A percentile compares a stretch with the other conserved stretches of the same genome.
Evolutionary conservation across 1,140 invertebrate genomes (phyloP).

Genomic region (Drosophila kepulauana): DNA sequence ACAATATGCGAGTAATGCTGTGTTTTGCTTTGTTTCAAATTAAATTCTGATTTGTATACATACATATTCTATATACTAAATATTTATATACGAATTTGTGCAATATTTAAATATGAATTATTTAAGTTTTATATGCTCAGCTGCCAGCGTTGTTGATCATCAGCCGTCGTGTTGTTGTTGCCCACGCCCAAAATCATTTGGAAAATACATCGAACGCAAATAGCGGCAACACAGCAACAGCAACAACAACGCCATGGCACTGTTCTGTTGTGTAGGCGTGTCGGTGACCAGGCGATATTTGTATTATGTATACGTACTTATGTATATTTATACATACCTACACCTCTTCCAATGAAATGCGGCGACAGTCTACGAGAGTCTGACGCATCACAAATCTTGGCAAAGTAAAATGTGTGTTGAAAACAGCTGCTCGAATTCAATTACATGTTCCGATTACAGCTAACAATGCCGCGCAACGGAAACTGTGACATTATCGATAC

Average conservation of each 20-base stretch:
- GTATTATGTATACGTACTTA: constrained; percentile 11
- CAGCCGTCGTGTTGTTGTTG: constrained; percentile 34
- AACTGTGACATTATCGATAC: constrained; percentile 25
- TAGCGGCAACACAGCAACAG: constrained; percentile 39
- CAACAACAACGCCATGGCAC: constrained; percentile 12
- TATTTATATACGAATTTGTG: constrained; percentile 15
- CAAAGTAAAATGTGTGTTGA: constrained; percentile 10
- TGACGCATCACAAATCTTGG: constrained; percentile 42
- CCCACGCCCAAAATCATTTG: constrained; percentile 59
- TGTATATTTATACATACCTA: neutral
- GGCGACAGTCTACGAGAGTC: constrained; percentile 12
- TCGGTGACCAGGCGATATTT: constrained; percentile 49
- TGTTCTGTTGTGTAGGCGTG: constrained; percentile 58
- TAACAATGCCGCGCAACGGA: neutral
- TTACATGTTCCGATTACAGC: constrained; percentile 9
- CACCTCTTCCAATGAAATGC: constrained; percentile 10
- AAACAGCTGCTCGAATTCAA: constrained; percentile 28
- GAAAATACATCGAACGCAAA: constrained; percentile 65
- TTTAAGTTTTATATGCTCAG: constrained; percentile 63
- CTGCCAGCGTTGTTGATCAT: constrained; percentile 49
- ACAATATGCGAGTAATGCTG: constrained; percentile 8
- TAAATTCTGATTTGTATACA: constrained; percentile 1
- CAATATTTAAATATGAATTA: constrained; percentile 73
- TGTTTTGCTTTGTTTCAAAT: constrained; percentile 25
- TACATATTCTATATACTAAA: constrained; percentile 1